These are phyloP conservation scores for Eciton burchellii DNA, from an alignment of 1,140 invertebrate species.

Conservation along the genomic window DNA sequence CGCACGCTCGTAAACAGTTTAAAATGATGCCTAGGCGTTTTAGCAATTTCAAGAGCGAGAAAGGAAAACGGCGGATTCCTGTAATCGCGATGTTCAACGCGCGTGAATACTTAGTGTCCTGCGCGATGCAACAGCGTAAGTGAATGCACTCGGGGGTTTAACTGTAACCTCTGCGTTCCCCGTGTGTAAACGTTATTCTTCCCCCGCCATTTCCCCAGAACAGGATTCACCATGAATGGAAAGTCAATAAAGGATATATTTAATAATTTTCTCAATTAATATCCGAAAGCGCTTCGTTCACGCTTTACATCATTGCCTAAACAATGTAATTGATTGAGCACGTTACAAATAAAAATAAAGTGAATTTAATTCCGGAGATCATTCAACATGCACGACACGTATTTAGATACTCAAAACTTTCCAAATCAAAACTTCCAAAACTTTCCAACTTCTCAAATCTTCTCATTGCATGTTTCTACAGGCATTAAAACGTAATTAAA, in stretches of 20 bases:
- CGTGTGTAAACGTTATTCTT: neutral
- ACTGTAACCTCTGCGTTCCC: neutral
- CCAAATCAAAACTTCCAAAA: neutral
- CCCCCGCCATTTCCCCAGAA: too few species aligned
- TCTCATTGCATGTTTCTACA: neutral
- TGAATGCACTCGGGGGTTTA: neutral
- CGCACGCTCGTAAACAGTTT: slow-evolving; percentile 66
- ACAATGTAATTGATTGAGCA: neutral
- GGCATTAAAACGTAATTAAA: neutral
- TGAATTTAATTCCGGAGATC: too few species aligned
- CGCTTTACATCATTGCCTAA: neutral
- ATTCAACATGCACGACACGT: neutral
- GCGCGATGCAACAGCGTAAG: slow-evolving; percentile 31
- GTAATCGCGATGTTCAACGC: neutral
- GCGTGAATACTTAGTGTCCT: neutral
- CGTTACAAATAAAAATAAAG: neutral
- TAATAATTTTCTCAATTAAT: neutral
- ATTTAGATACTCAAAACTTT: too few species aligned
- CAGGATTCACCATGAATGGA: neutral
- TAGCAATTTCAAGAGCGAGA: slow-evolving; percentile 48
- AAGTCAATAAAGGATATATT: neutral
- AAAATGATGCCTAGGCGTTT: slow-evolving; percentile 44
- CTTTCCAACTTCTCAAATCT: neutral
- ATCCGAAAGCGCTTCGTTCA: too few species aligned
- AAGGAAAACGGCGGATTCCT: slow-evolving; percentile 38